Evolutionary conservation across 2,888 invertebrate genomes (phyloP).

Genomic region (Proisotoma minuta): DNA sequence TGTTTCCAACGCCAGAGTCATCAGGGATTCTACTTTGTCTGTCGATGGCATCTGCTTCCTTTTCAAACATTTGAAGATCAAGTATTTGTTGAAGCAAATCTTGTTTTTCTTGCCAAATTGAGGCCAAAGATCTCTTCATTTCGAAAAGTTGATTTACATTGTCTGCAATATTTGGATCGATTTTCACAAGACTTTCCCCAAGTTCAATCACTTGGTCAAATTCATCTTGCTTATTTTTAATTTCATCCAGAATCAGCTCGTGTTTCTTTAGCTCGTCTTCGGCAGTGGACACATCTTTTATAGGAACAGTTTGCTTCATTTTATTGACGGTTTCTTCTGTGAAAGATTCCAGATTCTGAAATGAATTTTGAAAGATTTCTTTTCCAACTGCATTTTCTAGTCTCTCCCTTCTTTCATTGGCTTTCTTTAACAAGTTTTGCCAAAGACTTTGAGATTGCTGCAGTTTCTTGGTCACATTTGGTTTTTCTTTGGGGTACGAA

Average conservation of each 20-base stretch:
- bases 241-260: constrained; percentile 83
- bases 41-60: constrained; percentile 95
- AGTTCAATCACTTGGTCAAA: constrained; percentile 39
- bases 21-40: constrained; percentile 78
- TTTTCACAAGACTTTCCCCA: constrained; percentile 31
- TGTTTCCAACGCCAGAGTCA: not conserved
- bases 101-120: constrained; percentile 78
- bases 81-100: constrained; percentile 79
- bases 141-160: constrained; percentile 63
- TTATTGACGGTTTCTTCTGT: constrained; percentile 62
- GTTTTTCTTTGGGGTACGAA: not conserved
- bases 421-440: not conserved
- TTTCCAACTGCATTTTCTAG: not conserved
- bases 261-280: constrained; percentile 84
- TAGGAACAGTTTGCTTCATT: constrained; percentile 70
- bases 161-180: not conserved
- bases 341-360: not conserved
- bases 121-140: constrained; percentile 68
- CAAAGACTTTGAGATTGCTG: not conserved
- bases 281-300: constrained; percentile 86
- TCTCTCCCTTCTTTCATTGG: not conserved
- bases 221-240: constrained; percentile 82
- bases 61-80: constrained; percentile 84
- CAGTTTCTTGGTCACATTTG: not conserved
- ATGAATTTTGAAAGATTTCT: constrained; percentile 1